Base-by-base conservation (phyloP, 2,113 vertebrate species). In the Rhinichthys klamathensis region DNA sequence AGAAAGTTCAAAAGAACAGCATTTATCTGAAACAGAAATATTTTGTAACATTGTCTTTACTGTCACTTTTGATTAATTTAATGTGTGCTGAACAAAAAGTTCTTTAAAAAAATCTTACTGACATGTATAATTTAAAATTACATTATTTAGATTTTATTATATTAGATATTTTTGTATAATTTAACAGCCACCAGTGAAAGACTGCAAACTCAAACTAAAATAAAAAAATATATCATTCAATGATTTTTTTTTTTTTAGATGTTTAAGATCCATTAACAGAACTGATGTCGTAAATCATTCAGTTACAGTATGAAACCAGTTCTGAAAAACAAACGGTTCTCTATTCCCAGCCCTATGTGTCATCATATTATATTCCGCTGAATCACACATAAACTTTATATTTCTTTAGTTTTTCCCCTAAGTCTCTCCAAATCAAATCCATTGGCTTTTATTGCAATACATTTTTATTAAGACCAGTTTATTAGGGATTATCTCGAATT, bases 401-500 rank as follows among this genome's bases (percentile, higher is more conserved):
- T 56, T 27, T 73, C 27, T n/a, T 77, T 61, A 30, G 9, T 65
- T 21, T 77, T 10, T 70, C 41, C 58, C 21, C 8, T 25, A 35
- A 35, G 30, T 70, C 74, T 54, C 49, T 84, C 23, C 1, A 61
- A 25, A 35, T 27, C 25, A 77, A 41, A 35, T 63, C 25, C 56
- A 51, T 56, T 46, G 23, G 11, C 23, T 27, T n/a, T 76, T 69
- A 54, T 65, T 49, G 61, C 51, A 23, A n/a, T 79, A 73, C 2
- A 51, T 84, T 84, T 80, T 74, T 83, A 74, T 83, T 74, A 83
- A 82, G n/a, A 10, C 27, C 82, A 75, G 32, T 69, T 58, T 89
- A 78, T 79, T 15, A 82, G 72, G 65, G 49, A 80, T 87, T 73
- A 87, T 87, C 65, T 82, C 41, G 15, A 79, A 74, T 74, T 83